A percentile compares a stretch with the other conserved stretches of the same genome.
These are phyloP conservation scores for Climacteris rufus DNA, from an alignment of 2,113 vertebrate species.

Conservation along the genomic window DNA sequence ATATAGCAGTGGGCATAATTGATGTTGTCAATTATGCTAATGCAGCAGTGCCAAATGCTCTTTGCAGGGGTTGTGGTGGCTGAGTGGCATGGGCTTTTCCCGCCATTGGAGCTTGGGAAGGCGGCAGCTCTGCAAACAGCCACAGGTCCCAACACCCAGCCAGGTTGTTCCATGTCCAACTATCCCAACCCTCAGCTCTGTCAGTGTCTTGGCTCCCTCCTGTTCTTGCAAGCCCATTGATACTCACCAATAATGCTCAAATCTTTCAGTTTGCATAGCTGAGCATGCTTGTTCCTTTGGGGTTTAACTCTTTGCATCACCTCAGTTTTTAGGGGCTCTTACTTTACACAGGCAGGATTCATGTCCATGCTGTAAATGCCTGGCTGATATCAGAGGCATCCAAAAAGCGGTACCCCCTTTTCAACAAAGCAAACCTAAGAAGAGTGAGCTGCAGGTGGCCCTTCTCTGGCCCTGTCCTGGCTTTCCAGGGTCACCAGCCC, in stretches of 20 bases:
- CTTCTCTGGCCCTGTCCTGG: not conserved
- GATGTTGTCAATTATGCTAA: slow-evolving; percentile 36
- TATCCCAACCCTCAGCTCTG: not conserved
- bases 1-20: slow-evolving; percentile 16
- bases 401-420: not conserved
- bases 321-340: not conserved
- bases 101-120: not conserved
- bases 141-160: not conserved
- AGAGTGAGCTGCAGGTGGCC: not conserved
- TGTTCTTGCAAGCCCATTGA: not conserved
- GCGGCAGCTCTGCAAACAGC: not conserved
- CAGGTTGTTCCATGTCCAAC: not conserved
- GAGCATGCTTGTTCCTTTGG: not conserved
- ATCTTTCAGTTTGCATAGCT: not conserved
- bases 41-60: not conserved
- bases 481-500: not conserved
- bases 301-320: not conserved
- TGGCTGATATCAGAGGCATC: not conserved
- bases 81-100: not conserved
- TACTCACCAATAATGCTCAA: not conserved
- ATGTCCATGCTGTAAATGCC: not conserved
- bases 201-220: not conserved
- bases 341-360: not conserved
- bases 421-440: not conserved
- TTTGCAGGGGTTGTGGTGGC: not conserved